Evolutionary conservation across 1,140 invertebrate genomes (phyloP), one percentile per base, ranked within the genome.

Genomic region (Drosophila tsacasi): DNA sequence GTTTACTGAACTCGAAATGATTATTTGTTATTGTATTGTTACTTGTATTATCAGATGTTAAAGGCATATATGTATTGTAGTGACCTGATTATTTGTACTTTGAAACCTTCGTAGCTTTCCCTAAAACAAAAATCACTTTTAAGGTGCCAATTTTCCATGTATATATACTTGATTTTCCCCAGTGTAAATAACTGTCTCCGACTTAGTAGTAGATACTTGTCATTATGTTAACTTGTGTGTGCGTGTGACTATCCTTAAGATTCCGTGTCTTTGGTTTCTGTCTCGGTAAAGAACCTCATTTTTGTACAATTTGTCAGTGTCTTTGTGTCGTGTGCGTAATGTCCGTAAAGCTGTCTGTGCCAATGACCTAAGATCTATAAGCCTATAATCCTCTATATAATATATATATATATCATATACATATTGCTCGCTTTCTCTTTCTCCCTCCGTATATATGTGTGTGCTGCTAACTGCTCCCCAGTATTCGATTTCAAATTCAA

Each of bases 401-500:
- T 46, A 55, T 54, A n/a, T n/a, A 32, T 52, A 72, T 76, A 58
- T 75, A 65, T 46, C 42, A 63, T 77, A 68, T 62, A 64, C 59
- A 83, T 59, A 63, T 66, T 81, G 78, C 66, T 82, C 66, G 83
- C 79, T 82, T 79, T 85, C 61, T 83, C 32, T 79, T 68, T 82
- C 80, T 83, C 30, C 61, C 63, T 59, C 69, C 62, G 47, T 55
- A 61, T 55, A 40, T 54, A 80, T 82, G 59, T 79, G 65, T 86
- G 66, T 71, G 75, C 58, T 65, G 61, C 64, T 69, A 61, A 74
- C 76, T 44, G 39, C 57, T 78, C 42, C 55, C 58, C 83, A 91
- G 86, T 86, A 81, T 91, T 91, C 79, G 86, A 91, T 86, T 91
- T 91, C 75, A 91, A 91, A 91, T 91, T 91, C 83, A 91, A 90